A percentile compares a stretch with the other conserved stretches of the same genome.
Evolutionary conservation across 2,797 vertebrate species (phyloP).

Genomic region (Acanthurus lineatus): DNA sequence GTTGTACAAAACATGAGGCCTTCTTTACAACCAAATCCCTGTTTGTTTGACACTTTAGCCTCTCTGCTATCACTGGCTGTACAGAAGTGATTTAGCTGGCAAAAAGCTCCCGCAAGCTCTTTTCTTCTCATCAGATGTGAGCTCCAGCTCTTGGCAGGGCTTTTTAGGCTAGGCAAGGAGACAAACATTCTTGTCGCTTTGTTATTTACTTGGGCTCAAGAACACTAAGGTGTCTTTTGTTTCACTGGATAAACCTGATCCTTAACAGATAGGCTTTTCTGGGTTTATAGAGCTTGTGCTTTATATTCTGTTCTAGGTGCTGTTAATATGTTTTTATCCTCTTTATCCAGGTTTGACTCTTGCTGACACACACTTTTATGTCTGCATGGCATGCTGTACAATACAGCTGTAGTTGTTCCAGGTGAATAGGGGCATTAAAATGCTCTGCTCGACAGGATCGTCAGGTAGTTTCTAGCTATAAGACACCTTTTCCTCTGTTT

Average conservation of each 20-base stretch:
- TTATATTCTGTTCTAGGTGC: conserved; percentile 16
- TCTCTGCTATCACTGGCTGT: conserved; percentile 26
- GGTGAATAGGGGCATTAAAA: not conserved
- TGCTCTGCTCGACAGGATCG: not conserved
- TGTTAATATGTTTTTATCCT: conserved; percentile 30
- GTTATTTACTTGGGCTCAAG: conserved; percentile 31
- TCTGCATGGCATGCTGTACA: conserved; percentile 23
- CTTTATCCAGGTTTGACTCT: conserved; percentile 27
- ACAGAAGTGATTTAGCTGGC: conserved; percentile 50
- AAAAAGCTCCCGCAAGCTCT: conserved; percentile 42
- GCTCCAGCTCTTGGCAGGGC: conserved; percentile 26
- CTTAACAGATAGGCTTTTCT: conserved; percentile 28
- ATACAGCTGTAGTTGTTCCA: not conserved
- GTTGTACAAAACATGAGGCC: conserved; percentile 54
- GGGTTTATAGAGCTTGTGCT: conserved; percentile 34
- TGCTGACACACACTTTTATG: conserved; percentile 28
- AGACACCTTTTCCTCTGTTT: not conserved
- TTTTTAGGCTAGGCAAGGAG: conserved; percentile 12
- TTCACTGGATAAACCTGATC: conserved; percentile 27
- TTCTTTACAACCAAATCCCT: conserved; percentile 50
- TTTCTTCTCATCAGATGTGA: conserved; percentile 37
- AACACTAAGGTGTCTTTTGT: conserved; percentile 17
- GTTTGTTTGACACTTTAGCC: conserved; percentile 44
- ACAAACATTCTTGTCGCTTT: conserved; percentile 29
- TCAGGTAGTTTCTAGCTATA: not conserved